A percentile compares a stretch with the other conserved stretches of the same genome.
Evolutionary conservation across 2,888 invertebrate species (phyloP).

Genomic region (Chloroclysta siterata): DNA sequence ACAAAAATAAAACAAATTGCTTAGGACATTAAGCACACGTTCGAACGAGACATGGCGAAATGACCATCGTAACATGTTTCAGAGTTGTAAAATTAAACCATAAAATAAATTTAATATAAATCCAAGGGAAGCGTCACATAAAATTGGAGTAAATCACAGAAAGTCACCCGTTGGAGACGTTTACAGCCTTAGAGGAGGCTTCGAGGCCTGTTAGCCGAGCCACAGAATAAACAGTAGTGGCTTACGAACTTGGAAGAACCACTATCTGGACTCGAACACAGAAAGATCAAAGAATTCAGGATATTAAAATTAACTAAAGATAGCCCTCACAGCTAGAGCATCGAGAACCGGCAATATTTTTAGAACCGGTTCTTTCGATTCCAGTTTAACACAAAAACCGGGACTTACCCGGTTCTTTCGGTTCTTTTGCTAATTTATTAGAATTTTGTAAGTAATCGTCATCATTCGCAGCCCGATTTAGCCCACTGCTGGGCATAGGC

Average conservation of each 20-base stretch:
- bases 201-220: slow-evolving; percentile 70
- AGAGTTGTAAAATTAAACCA: slow-evolving; percentile 75
- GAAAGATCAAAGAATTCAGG: too few relatives aligned
- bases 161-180: slow-evolving; percentile 82
- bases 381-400: too few relatives aligned
- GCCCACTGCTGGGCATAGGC: too few relatives aligned
- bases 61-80: slow-evolving; percentile 71
- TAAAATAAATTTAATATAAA: slow-evolving; percentile 83
- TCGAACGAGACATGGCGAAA: slow-evolving; percentile 57
- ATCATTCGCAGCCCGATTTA: too few relatives aligned
- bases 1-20: slow-evolving; percentile 35
- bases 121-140: slow-evolving; percentile 79
- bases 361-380: too few relatives aligned
- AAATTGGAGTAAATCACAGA: slow-evolving; percentile 83
- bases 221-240: slow-evolving; percentile 26
- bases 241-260: neutral
- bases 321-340: neutral
- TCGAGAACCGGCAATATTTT: too few relatives aligned
- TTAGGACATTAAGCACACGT: slow-evolving; percentile 48
- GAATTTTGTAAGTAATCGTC: too few relatives aligned
- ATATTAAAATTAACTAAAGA: neutral
- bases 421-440: too few relatives aligned
- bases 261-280: slow-evolving; percentile 13
- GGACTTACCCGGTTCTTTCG: too few relatives aligned
- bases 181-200: slow-evolving; percentile 77